phyloP scores from a whole-genome alignment of 2,888 invertebrate species.

The Icerya purchasi region DNA sequence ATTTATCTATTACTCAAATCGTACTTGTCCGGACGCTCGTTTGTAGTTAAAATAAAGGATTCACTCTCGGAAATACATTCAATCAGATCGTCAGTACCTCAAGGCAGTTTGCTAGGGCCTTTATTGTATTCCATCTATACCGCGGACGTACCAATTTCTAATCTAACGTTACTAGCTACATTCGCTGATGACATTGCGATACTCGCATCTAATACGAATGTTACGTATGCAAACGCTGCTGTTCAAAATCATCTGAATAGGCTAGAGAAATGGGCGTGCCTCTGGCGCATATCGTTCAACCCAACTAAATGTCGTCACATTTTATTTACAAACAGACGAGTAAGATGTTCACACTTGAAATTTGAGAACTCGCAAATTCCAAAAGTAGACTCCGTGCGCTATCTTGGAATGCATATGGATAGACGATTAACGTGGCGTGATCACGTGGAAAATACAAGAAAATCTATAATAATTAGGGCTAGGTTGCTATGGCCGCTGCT shows the following conservation, averaged over 20 bases:
- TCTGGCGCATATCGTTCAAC: not conserved
- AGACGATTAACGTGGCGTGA: not conserved
- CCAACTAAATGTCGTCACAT: not conserved
- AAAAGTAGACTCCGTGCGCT: not conserved
- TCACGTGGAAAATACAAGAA: not conserved
- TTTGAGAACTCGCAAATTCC: not conserved
- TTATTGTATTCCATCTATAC: not conserved
- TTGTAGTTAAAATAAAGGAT: not conserved
- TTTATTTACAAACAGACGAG: not conserved
- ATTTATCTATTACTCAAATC: not conserved
- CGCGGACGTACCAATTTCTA: not conserved
- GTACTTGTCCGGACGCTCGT: not conserved
- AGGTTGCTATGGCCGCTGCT: not conserved
- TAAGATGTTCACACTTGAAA: not conserved
- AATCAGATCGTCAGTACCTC: not conserved
- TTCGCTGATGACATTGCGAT: not conserved
- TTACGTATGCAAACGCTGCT: not conserved
- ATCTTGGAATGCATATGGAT: not conserved
- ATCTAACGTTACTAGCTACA: not conserved
- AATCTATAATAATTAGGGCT: not conserved
- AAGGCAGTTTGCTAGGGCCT: not conserved
- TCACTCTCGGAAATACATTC: not conserved
- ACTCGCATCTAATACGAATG: not conserved
- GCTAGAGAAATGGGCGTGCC: not conserved
- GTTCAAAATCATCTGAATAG: not conserved